phyloP scores from a whole-genome alignment of 53 echinoderm and acorn worm species.

The Temnopleurus reevesii region DNA sequence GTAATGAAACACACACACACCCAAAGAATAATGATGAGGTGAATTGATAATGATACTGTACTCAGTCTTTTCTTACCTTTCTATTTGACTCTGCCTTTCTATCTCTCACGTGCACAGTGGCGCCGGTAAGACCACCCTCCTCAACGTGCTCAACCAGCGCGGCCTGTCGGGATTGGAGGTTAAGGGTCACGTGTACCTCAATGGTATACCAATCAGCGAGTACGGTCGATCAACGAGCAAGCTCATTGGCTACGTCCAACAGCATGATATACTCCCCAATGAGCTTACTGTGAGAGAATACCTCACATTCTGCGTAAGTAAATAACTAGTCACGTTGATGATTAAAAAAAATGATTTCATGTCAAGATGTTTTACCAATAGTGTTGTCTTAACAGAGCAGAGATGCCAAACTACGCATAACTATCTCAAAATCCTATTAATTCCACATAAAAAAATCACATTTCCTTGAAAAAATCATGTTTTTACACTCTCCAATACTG shows the following conservation, averaged over 20 bases:
- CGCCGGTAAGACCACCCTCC: slow-evolving; percentile 75
- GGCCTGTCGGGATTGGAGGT: slow-evolving; percentile 63
- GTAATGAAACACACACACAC: too few species aligned
- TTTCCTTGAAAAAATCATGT: too few species aligned
- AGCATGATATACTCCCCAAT: slow-evolving; percentile 66
- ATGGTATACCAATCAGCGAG: slow-evolving; percentile 57
- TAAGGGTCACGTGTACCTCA: slow-evolving; percentile 65
- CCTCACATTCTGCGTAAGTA: slow-evolving; percentile 62
- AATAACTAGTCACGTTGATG: too few species aligned
- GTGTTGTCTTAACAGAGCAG: too few species aligned
- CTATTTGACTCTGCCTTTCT: background rate
- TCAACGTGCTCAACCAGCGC: slow-evolving; percentile 74
- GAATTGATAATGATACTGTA: too few species aligned
- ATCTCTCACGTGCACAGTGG: slow-evolving; percentile 50
- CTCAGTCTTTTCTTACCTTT: background rate
- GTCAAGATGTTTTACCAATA: too few species aligned
- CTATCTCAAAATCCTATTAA: too few species aligned
- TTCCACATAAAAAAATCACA: too few species aligned
- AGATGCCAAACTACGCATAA: too few species aligned
- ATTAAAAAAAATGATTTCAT: too few species aligned
- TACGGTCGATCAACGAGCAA: slow-evolving; percentile 43
- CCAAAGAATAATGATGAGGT: too few species aligned
- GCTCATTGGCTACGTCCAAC: slow-evolving; percentile 70
- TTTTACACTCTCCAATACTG: too few species aligned
- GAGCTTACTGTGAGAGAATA: slow-evolving; percentile 75